These are phyloP conservation scores for Amblyjoppa proteus DNA, from an alignment of 2,888 invertebrate genomes.

Conservation along the genomic window DNA sequence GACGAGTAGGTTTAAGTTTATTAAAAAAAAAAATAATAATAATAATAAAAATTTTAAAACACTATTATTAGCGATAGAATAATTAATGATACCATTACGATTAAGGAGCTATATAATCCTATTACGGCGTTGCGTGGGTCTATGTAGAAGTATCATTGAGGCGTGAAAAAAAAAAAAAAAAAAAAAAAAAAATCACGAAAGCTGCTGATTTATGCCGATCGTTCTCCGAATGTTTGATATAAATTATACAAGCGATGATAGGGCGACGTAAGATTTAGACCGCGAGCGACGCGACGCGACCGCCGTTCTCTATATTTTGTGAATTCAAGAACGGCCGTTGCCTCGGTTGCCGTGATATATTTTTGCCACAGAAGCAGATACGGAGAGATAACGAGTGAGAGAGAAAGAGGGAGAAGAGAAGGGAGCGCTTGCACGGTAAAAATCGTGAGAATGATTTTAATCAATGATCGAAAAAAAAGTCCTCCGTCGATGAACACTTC, in stretches of 20 bases:
- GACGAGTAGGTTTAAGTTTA: conserved; percentile 57
- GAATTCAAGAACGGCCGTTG: conserved; percentile 28
- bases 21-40: neutral
- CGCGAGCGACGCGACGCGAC: conserved; percentile 33
- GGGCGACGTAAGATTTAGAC: conserved; percentile 31
- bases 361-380: conserved; percentile 48
- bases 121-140: conserved; percentile 42
- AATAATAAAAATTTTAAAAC: conserved; percentile 28
- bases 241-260: conserved; percentile 3
- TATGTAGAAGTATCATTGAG: conserved; percentile 34
- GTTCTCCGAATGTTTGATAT: neutral
- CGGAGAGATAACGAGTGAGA: conserved; percentile 18
- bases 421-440: neutral
- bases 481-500: conserved; percentile 8
- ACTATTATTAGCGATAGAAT: conserved; percentile 53
- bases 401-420: conserved; percentile 13
- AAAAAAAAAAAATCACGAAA: neutral
- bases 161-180: conserved; percentile 7
- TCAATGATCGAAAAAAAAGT: neutral
- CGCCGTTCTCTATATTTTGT: conserved; percentile 37
- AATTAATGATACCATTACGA: conserved; percentile 49
- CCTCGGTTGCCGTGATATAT: conserved; percentile 42
- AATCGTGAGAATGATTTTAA: neutral
- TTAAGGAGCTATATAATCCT: conserved; percentile 56
- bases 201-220: conserved; percentile 25